Evolutionary conservation across 92 coral and sea anemone genomes (phyloP), one percentile per base, ranked within the genome.

Genomic region (Epizoanthus ramosus): DNA sequence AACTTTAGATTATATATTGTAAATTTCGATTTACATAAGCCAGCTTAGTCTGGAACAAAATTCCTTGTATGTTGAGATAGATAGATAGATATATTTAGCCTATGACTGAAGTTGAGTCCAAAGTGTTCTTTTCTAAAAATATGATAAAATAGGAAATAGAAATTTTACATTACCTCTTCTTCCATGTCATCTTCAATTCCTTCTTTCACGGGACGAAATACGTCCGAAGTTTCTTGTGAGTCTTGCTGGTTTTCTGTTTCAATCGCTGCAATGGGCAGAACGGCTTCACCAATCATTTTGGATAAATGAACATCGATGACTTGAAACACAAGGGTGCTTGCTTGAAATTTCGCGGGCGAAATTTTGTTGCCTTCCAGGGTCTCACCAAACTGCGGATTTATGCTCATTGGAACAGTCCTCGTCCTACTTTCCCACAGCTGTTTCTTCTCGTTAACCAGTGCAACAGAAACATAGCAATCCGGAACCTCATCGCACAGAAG

Each of bases 381-480:
- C 69, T 92, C 97, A 68, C 91, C 88, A 82, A 93, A 97, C 8
- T 71, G 85, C 47, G 99, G 98, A 71, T 97, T 86, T 14, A 77
- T 77, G 64, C 82, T 77, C 82, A 77, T 77, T 10, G 71, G 82
- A 24, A 77, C 71, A 43, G 64, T 69, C 6, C 47, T 19, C 7
- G 82, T 77, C 52, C 50, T 77, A 6, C n/a, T 24, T 77, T 77
- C 68, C 82, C 82, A 77, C 15, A 77, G 22, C 21, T 41, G 70
- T 43, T 22, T 63, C 57, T 53, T 35, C 8, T 79, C 86, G 68
- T 87, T 84, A 13, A 56, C 75, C 63, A 74, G 35, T 21, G 85
- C 66, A 72, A 23, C 73, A 58, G 85, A 63, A n/a, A 57, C 73
- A 47, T 58, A 71, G 24, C 73, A 75, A 50, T 75, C 71, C 22